Evolutionary conservation across 2,113 vertebrate genomes (phyloP).

Genomic region (Ceyx margarethae): DNA sequence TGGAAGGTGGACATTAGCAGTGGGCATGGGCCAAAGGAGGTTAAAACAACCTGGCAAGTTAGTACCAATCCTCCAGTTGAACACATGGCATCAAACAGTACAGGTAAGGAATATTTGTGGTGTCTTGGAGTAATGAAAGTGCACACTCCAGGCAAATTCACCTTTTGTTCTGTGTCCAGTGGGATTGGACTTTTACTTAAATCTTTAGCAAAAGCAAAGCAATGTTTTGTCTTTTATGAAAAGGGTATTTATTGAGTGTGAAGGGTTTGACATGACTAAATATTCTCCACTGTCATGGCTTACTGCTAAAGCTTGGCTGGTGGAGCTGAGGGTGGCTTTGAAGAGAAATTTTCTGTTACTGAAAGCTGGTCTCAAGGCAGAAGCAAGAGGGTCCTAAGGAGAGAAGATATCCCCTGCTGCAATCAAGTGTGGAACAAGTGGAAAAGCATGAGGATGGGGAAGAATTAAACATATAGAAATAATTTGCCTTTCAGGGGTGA

Average conservation of each 20-base stretch:
- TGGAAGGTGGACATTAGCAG: constrained; percentile 89
- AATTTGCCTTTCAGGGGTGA: background rate
- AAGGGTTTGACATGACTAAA: background rate
- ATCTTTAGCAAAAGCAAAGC: background rate
- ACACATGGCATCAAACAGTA: constrained; percentile 70
- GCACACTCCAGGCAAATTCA: background rate
- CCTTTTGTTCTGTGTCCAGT: background rate
- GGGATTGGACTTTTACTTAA: background rate
- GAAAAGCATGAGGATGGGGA: background rate
- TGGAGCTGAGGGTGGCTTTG: background rate
- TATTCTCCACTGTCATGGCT: background rate
- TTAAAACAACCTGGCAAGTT: constrained; percentile 85
- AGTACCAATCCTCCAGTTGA: constrained; percentile 80
- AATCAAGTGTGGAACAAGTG: background rate
- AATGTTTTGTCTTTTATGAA: background rate
- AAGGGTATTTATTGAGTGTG: background rate
- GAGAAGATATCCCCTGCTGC: background rate
- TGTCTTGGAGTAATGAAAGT: background rate
- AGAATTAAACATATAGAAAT: background rate
- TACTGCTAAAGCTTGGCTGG: background rate
- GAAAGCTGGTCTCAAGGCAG: background rate
- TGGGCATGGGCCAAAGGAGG: constrained; percentile 81
- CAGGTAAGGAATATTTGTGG: constrained; percentile 67
- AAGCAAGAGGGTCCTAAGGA: background rate
- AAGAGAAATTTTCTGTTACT: background rate